Evolutionary conservation across 1,140 invertebrate species (phyloP).

Genomic region (Drosophila pseudoobscura): DNA sequence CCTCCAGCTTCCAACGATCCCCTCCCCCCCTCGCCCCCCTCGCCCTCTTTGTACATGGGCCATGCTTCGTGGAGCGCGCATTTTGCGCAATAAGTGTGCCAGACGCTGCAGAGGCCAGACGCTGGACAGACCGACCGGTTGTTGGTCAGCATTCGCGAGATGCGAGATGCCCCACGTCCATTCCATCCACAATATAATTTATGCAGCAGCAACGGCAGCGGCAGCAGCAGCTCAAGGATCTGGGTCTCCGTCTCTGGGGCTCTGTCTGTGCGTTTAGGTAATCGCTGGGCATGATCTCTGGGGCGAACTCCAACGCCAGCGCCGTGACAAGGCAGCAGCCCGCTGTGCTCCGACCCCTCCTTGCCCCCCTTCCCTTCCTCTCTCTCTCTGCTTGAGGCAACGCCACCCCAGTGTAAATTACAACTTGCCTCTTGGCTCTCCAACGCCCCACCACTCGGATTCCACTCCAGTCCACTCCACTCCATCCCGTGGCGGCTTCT

Average conservation of each 20-base stretch:
- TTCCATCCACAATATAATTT: constrained; percentile 67
- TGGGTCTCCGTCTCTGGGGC: constrained; percentile 23
- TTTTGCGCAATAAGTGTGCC: constrained; percentile 82
- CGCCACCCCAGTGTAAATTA: constrained; percentile 79
- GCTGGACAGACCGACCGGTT: constrained; percentile 57
- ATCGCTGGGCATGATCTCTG: constrained; percentile 74
- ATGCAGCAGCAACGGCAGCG: constrained; percentile 42
- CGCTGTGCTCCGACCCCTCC: constrained; percentile 50
- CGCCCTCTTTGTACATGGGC: constrained; percentile 26
- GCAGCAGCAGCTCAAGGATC: constrained; percentile 76
- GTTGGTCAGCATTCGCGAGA: constrained; percentile 57
- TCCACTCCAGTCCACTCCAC: constrained; percentile 12
- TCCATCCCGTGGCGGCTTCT: constrained; percentile 33
- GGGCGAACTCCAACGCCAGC: constrained; percentile 62
- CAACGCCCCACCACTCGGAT: constrained; percentile 46
- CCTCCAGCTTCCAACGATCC: constrained; percentile 26
- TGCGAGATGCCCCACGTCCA: constrained; percentile 2
- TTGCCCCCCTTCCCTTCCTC: background rate
- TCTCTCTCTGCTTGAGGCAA: constrained; percentile 39
- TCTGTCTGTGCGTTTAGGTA: constrained; percentile 72
- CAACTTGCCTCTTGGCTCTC: constrained; percentile 68
- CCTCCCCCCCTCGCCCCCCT: background rate
- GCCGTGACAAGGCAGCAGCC: constrained; percentile 72
- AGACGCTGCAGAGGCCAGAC: constrained; percentile 49
- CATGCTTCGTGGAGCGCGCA: constrained; percentile 77